A percentile compares a stretch with the other conserved stretches of the same genome.
Evolutionary conservation across 2,888 invertebrate genomes (phyloP).

Genomic region (Antheraea assamensis): DNA sequence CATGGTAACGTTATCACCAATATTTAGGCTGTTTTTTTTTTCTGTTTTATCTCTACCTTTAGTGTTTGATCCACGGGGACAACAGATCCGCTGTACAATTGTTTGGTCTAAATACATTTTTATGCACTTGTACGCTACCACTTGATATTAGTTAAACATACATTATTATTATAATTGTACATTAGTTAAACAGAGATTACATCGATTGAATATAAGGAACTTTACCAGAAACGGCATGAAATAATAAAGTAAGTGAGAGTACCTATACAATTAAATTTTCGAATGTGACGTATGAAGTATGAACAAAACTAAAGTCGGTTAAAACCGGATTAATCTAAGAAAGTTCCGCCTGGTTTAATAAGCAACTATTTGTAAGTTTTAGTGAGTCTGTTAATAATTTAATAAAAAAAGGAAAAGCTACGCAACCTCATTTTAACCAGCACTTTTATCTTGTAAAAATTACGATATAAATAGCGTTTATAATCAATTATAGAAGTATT

Average conservation of each 20-base stretch:
- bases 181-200: too few species aligned
- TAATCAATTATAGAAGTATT: conserved; percentile 31
- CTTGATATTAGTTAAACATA: too few species aligned
- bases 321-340: conserved; percentile 20
- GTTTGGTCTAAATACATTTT: too few species aligned
- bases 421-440: conserved; percentile 27
- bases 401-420: not conserved
- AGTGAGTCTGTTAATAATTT: not conserved
- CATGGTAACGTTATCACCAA: too few species aligned
- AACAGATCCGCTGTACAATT: too few species aligned
- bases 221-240: not conserved
- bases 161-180: too few species aligned
- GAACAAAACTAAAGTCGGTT: conserved; percentile 19
- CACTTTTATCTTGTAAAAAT: conserved; percentile 18
- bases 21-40: too few species aligned
- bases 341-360: conserved; percentile 14
- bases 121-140: too few species aligned
- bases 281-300: conserved; percentile 13
- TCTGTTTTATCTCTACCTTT: too few species aligned
- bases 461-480: conserved; percentile 29
- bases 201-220: not conserved
- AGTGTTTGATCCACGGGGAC: too few species aligned
- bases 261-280: conserved; percentile 9
- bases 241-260: conserved; percentile 9
- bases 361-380: conserved; percentile 14